Evolutionary conservation across 2,797 vertebrate genomes (phyloP).

Genomic region (Ptychadena robeensis): DNA sequence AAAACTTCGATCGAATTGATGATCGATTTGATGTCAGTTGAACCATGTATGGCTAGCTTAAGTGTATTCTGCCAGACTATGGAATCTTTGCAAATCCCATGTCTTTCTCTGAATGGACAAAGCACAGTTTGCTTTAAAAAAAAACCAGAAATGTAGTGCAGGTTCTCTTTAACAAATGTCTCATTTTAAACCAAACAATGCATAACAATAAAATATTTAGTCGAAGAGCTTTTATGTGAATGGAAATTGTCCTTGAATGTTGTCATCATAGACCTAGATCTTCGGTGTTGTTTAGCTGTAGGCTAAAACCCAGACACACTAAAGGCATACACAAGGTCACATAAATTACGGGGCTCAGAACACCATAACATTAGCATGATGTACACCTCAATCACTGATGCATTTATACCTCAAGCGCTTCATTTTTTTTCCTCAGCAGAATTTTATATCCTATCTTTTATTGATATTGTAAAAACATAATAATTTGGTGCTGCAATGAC

Average conservation of each 20-base stretch:
- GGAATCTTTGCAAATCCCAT: too few relatives aligned
- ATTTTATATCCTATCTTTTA: conserved; percentile 21
- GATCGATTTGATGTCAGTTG: too few relatives aligned
- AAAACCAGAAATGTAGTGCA: not conserved
- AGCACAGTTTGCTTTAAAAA: too few relatives aligned
- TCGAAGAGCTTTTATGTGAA: not conserved
- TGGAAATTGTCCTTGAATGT: conserved; percentile 9
- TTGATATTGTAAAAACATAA: conserved; percentile 4
- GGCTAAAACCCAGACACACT: conserved; percentile 10
- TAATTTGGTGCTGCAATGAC: not conserved
- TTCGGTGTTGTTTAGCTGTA: not conserved
- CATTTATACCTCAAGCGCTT: conserved; percentile 3
- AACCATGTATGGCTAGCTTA: too few relatives aligned
- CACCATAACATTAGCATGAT: conserved; percentile 15
- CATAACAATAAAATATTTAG: conserved; percentile 8
- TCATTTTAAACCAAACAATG: conserved; percentile 4
- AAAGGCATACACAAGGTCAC: not conserved
- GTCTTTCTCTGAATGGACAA: too few relatives aligned
- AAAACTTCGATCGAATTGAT: too few relatives aligned
- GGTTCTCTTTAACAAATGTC: not conserved
- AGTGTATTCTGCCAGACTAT: too few relatives aligned
- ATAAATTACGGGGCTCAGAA: conserved; percentile 4
- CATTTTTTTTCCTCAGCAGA: not conserved
- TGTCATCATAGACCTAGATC: not conserved
- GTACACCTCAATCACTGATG: conserved; percentile 1